phyloP scores from a whole-genome alignment of 1,140 invertebrate species.

The Reticulitermes speratus region DNA sequence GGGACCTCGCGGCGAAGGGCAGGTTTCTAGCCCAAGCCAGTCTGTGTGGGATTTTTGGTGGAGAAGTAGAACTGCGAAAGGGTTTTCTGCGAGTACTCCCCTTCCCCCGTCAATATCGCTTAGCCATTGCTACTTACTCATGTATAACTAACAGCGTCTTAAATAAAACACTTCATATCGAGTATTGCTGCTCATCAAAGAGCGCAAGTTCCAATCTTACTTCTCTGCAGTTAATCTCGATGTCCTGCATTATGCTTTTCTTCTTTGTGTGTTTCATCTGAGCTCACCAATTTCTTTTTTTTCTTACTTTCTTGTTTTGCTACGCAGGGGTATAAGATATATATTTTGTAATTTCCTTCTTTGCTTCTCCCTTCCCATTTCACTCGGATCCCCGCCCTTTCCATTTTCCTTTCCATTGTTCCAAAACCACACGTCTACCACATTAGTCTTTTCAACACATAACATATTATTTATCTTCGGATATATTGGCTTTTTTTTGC shows the following conservation, averaged over 20 bases:
- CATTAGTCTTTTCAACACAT: slow-evolving; percentile 13
- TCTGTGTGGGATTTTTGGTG: too few relatives aligned
- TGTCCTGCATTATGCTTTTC: background rate
- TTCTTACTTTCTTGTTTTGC: background rate
- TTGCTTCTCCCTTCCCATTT: background rate
- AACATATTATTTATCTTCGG: slow-evolving; percentile 3
- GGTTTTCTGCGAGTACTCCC: too few relatives aligned
- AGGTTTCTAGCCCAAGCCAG: too few relatives aligned
- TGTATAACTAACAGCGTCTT: too few relatives aligned
- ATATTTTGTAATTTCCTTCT: slow-evolving; percentile 19
- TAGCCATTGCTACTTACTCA: too few relatives aligned
- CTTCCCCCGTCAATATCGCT: too few relatives aligned
- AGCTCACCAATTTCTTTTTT: slow-evolving; percentile 1
- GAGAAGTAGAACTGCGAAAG: too few relatives aligned
- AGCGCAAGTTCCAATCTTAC: background rate
- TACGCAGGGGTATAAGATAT: background rate
- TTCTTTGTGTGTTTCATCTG: background rate
- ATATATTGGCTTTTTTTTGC: background rate
- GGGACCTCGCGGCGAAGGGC: too few relatives aligned
- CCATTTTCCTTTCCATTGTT: background rate
- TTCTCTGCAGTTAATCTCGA: background rate
- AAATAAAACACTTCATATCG: background rate
- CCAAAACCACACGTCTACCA: background rate
- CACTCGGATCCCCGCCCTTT: background rate
- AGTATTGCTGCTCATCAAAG: background rate